Base-by-base conservation (phyloP, 1,140 invertebrate genomes). In the Plodia interpunctella region DNA sequence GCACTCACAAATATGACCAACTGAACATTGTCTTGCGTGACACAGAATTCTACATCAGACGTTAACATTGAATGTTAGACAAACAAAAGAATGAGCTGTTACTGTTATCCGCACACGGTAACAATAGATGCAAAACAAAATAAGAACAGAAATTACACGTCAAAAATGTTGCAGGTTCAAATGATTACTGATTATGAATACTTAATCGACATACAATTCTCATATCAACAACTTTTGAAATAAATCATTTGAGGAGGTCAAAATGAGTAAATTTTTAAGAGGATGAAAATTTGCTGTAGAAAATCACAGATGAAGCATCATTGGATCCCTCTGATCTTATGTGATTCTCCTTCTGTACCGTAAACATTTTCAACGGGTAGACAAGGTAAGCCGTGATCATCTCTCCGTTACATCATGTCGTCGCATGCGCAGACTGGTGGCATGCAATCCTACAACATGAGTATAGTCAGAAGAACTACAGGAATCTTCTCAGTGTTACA, bases 51-150 rank as follows among this genome's bases (percentile, higher is more conserved):
- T 10, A 44, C 38, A 44, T 44, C 38, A 44, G 20, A 53, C 19
- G 51, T 53, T 25, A 25, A 25, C 20, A 21, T 21, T 53, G 9
- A 53, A 11, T 53, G 51, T 53, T 25, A 25, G 51, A 21, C 19
- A 53, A 53, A 53, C 51, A 53, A 53, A 53, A 53, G 19, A 53
- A 53, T 53, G 21, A 25, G 19, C 51, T 2, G 19, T 53, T 21
- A 53, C 51, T 53, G 51, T 53, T 53, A 53, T 53, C 21, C n/a
- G 13, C 20, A 17, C n/a, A 44, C 38, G 10, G 38, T 44, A 44
- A 44, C 15, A 17, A 44, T 15, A 44, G 38, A 4, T 15, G n/a
- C 15, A 44, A 17, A 44, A 44, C 38, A 44, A 44, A 44, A 44
- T 15, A 44, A 44, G 38, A n/a, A 44, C 38, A 44, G 38, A 44